Evolutionary conservation across 2,113 vertebrate genomes (phyloP).

Genomic region (Cebidichthys violaceus): DNA sequence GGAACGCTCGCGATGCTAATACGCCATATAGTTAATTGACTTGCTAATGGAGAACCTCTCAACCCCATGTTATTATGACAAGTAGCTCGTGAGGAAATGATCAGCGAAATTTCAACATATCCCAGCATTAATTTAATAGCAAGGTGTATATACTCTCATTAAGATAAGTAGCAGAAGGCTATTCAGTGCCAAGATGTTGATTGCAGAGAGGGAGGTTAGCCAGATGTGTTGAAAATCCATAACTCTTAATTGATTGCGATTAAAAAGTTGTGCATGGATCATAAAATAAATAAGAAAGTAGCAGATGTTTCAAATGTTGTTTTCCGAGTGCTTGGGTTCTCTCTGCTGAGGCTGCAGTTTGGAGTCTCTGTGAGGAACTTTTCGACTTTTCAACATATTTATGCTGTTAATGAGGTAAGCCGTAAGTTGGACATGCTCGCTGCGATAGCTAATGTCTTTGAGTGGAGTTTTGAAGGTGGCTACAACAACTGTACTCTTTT

Average conservation of each 20-base stretch:
- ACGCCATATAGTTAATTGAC: constrained; percentile 26
- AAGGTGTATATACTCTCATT: constrained; percentile 47
- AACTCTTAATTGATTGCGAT: constrained; percentile 16
- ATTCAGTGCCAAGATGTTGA: constrained; percentile 29
- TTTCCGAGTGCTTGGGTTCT: not conserved
- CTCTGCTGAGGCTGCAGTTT: constrained; percentile 19
- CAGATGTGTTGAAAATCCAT: constrained; percentile 43
- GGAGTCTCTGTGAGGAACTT: not conserved
- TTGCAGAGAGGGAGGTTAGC: constrained; percentile 32
- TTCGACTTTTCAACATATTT: constrained; percentile 27
- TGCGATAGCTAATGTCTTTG: constrained; percentile 57
- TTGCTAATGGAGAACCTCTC: constrained; percentile 38
- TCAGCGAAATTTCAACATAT: constrained; percentile 31
- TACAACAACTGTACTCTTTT: constrained; percentile 44
- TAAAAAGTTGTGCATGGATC: constrained; percentile 26
- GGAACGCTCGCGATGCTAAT: constrained; percentile 1
- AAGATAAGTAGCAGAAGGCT: constrained; percentile 21
- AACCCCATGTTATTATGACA: constrained; percentile 24
- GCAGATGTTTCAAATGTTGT: constrained; percentile 41
- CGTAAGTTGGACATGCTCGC: constrained; percentile 28
- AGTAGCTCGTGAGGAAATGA: constrained; percentile 17
- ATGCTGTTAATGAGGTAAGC: constrained; percentile 36
- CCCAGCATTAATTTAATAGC: constrained; percentile 16
- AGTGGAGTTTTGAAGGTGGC: constrained; percentile 75
- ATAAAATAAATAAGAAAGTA: constrained; percentile 30